phyloP scores from a whole-genome alignment of 2,113 vertebrate species.

The Danionella cerebrum region DNA sequence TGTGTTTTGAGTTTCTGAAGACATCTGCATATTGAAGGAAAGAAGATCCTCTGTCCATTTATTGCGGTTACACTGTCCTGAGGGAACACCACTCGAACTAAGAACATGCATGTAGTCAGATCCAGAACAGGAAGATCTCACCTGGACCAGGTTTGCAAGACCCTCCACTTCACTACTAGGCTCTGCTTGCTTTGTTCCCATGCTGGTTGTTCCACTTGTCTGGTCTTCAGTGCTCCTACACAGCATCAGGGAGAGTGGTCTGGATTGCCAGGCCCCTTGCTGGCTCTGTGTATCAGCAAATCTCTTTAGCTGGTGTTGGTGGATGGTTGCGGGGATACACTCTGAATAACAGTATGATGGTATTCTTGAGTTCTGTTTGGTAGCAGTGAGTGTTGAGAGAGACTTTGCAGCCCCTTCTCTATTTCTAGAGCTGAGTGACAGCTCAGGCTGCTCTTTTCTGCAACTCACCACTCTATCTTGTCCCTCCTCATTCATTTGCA shows the following conservation, averaged over 20 bases:
- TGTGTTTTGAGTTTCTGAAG: constrained; percentile 43
- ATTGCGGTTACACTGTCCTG: constrained; percentile 45
- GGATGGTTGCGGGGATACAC: constrained; percentile 34
- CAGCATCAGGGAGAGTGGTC: background rate
- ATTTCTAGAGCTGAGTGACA: constrained; percentile 63
- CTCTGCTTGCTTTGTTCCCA: constrained; percentile 55
- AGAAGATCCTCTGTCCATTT: constrained; percentile 61
- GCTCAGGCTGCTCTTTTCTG: constrained; percentile 54
- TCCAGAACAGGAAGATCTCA: constrained; percentile 53
- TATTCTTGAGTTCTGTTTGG: constrained; percentile 44
- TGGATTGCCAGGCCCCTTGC: constrained; percentile 19
- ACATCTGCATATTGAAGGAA: constrained; percentile 46
- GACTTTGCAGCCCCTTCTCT: constrained; percentile 48
- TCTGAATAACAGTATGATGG: constrained; percentile 43
- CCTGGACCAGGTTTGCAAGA: constrained; percentile 52
- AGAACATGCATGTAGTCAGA: constrained; percentile 55
- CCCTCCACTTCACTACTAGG: constrained; percentile 53
- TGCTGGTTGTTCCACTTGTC: constrained; percentile 27
- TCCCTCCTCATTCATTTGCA: constrained; percentile 20
- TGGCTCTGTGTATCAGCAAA: constrained; percentile 21
- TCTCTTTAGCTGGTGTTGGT: constrained; percentile 38
- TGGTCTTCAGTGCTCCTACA: constrained; percentile 21
- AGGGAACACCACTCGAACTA: constrained; percentile 47
- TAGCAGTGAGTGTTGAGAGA: constrained; percentile 50
- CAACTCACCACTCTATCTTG: constrained; percentile 28